A percentile compares a stretch with the other conserved stretches of the same genome.
These are phyloP conservation scores for Melanotaenia boesemani DNA, from an alignment of 2,797 vertebrate genomes.

Conservation along the genomic window DNA sequence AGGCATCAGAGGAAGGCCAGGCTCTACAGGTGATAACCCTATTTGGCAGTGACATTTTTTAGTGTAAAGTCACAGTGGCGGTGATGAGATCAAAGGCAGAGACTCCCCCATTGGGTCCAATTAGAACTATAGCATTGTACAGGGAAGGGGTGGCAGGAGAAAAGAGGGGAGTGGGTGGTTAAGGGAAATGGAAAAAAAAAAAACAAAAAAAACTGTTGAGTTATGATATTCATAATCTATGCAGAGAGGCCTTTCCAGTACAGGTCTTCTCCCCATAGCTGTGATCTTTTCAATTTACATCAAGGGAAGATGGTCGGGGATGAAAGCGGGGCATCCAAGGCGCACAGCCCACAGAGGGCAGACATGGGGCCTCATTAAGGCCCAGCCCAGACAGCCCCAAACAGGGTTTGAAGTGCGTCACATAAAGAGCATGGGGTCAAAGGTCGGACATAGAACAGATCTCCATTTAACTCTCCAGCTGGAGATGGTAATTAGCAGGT, in stretches of 20 bases:
- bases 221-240: constrained; percentile 95
- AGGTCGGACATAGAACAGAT: constrained; percentile 87
- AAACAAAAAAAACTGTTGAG: constrained; percentile 87
- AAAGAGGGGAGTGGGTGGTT: constrained; percentile 56
- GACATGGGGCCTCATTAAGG: constrained; percentile 88
- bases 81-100: constrained; percentile 98
- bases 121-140: constrained; percentile 95
- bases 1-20: constrained; percentile 93
- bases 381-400: constrained; percentile 82
- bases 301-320: constrained; percentile 90
- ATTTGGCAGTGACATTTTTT: constrained; percentile 99
- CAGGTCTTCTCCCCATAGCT: constrained; percentile 94
- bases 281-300: constrained; percentile 97
- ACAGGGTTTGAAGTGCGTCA: constrained; percentile 86
- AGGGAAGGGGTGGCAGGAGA: constrained; percentile 61
- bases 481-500: constrained; percentile 89
- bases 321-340: constrained; percentile 89
- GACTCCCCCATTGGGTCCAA: constrained; percentile 99
- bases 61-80: constrained; percentile 97
- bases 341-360: constrained; percentile 86
- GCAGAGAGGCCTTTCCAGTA: constrained; percentile 92
- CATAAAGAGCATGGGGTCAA: constrained; percentile 87
- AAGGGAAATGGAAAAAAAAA: constrained; percentile 52
- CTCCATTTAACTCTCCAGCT: constrained; percentile 90
- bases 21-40: constrained; percentile 99